Evolutionary conservation across 2,888 invertebrate genomes (phyloP).

Genomic region (Harpagoxenus sublaevis): DNA sequence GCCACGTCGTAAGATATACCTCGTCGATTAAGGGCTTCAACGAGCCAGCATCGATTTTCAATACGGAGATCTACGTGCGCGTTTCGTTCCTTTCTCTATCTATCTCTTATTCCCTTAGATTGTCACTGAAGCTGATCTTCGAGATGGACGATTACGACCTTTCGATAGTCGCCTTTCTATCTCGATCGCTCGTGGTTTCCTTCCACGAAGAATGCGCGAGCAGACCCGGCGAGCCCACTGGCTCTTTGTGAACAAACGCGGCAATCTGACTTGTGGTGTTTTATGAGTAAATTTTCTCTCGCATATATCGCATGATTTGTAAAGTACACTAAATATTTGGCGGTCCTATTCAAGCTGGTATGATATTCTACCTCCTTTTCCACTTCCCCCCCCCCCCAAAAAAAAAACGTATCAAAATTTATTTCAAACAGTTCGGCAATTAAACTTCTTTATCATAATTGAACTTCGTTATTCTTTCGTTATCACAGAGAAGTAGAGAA

Average conservation of each 20-base stretch:
- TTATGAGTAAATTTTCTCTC: constrained; percentile 20
- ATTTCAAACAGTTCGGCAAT: background rate
- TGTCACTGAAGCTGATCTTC: constrained; percentile 25
- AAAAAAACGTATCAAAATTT: background rate
- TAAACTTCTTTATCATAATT: background rate
- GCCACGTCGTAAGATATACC: background rate
- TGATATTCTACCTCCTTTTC: background rate
- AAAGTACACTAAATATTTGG: background rate
- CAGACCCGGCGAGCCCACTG: background rate
- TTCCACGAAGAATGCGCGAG: constrained; percentile 11
- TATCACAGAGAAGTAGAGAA: background rate
- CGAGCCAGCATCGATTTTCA: background rate
- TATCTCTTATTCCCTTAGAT: background rate
- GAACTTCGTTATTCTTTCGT: background rate
- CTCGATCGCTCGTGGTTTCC: constrained; percentile 44
- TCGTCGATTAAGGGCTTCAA: background rate
- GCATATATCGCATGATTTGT: background rate
- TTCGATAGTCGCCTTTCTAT: constrained; percentile 50
- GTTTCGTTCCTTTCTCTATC: background rate
- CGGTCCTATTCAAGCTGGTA: background rate
- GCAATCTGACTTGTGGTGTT: constrained; percentile 8
- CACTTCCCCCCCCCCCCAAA: background rate
- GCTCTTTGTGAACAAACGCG: constrained; percentile 6
- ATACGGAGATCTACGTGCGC: background rate
- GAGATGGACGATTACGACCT: constrained; percentile 32